Evolutionary conservation across 2,888 invertebrate genomes (phyloP).

Genomic region (Xiphydria camelus): DNA sequence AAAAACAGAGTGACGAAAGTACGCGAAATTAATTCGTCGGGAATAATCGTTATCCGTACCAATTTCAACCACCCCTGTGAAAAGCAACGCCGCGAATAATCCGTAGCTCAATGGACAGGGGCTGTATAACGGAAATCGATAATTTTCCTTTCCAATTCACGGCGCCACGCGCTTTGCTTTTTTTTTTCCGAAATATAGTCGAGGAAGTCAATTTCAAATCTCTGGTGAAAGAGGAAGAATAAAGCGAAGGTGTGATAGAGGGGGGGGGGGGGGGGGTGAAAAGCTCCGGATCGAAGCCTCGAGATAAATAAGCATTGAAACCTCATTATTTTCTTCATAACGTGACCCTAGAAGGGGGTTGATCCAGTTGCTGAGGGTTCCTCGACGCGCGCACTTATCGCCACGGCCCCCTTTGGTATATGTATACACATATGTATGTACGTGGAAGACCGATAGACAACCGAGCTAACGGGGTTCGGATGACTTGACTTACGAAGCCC

Average conservation of each 20-base stretch:
- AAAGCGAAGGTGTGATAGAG: neutral
- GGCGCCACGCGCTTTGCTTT: no score
- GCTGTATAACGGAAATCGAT: no score
- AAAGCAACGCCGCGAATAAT: no score
- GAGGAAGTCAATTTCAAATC: no score
- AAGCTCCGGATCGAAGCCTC: no score
- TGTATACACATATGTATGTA: conserved; percentile 9
- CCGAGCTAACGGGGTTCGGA: conserved; percentile 45
- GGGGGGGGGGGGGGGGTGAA: neutral
- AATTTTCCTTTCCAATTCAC: no score
- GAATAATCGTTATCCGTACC: no score
- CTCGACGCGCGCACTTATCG: conserved; percentile 1
- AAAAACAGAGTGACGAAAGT: no score
- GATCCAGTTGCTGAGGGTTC: conserved; percentile 1
- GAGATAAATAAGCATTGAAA: conserved; percentile 26
- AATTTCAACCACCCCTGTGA: no score
- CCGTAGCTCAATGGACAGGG: no score
- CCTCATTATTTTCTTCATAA: conserved; percentile 39
- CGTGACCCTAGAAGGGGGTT: conserved; percentile 37
- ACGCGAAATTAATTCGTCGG: no score
- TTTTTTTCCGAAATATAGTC: no score
- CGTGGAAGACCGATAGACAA: conserved; percentile 42
- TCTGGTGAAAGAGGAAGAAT: conserved; percentile 8
- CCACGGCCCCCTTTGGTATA: neutral
- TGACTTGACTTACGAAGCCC: conserved; percentile 50